These are phyloP conservation scores for Euphonia xanthogaster DNA, from an alignment of 2,797 vertebrate species.

Conservation along the genomic window DNA sequence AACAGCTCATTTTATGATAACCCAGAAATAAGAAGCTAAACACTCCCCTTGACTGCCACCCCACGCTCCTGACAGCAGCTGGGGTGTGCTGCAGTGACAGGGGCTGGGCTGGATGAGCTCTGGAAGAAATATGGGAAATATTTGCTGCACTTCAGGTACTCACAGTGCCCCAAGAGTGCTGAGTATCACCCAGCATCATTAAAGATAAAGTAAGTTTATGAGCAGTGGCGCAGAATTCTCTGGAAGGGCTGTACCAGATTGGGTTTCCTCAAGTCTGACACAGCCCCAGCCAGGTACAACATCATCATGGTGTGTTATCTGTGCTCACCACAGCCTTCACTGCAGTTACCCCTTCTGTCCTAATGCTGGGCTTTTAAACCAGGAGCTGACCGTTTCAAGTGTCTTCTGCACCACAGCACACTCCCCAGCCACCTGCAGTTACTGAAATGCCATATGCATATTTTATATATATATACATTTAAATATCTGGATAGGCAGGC, in stretches of 20 bases:
- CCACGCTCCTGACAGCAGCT: neutral
- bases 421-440: neutral
- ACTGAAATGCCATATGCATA: neutral
- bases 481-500: neutral
- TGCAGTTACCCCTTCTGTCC: neutral
- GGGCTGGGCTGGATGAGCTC: neutral
- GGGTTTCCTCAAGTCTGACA: neutral
- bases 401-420: neutral
- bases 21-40: conserved; percentile 16
- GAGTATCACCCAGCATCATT: neutral
- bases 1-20: neutral
- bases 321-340: neutral
- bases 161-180: neutral
- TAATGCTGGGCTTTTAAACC: neutral
- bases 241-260: neutral
- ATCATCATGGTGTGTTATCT: neutral
- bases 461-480: no score
- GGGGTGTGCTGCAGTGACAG: neutral
- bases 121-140: neutral
- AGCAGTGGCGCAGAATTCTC: neutral
- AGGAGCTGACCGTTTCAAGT: neutral
- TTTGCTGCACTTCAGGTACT: neutral
- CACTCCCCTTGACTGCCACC: neutral
- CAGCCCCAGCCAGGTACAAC: neutral
- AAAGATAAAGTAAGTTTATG: neutral